These are phyloP conservation scores for Thalassoma bifasciatum DNA, from an alignment of 2,113 vertebrate species.

Conservation along the genomic window DNA sequence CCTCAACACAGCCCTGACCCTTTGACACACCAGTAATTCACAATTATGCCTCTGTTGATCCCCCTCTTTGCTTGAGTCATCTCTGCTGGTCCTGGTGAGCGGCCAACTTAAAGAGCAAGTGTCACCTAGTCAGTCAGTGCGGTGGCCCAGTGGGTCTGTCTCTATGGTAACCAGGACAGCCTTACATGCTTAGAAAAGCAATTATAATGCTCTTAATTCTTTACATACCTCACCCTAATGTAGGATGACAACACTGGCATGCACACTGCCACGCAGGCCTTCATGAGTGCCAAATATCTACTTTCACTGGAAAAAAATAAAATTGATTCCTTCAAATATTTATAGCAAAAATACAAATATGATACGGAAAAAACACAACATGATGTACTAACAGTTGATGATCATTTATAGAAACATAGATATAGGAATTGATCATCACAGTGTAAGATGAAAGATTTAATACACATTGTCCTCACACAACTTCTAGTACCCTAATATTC, in stretches of 20 bases:
- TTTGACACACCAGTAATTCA: conserved; percentile 50
- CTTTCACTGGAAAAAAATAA: too few species aligned
- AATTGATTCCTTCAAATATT: too few species aligned
- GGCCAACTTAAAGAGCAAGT: conserved; percentile 73
- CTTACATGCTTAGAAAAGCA: conserved; percentile 46
- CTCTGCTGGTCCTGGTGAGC: conserved; percentile 56
- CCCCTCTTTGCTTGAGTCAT: conserved; percentile 33
- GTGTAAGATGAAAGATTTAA: too few species aligned
- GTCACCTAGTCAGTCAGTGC: conserved; percentile 69
- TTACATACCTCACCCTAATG: conserved; percentile 2
- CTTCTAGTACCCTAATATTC: too few species aligned
- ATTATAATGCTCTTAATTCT: conserved; percentile 48
- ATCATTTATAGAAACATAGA: too few species aligned
- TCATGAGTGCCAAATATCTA: neutral
- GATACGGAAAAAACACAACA: too few species aligned
- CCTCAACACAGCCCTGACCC: conserved; percentile 5
- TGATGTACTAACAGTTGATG: too few species aligned
- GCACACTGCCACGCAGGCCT: neutral
- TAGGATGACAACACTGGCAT: neutral
- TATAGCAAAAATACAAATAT: too few species aligned
- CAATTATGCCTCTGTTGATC: conserved; percentile 47
- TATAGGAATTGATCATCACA: too few species aligned
- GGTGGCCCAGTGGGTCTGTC: conserved; percentile 75
- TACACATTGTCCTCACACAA: too few species aligned
- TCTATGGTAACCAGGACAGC: conserved; percentile 75